Conservation (phyloP, 2,888 invertebrate genomes). For the Anoplius nigerrimus region DNA sequence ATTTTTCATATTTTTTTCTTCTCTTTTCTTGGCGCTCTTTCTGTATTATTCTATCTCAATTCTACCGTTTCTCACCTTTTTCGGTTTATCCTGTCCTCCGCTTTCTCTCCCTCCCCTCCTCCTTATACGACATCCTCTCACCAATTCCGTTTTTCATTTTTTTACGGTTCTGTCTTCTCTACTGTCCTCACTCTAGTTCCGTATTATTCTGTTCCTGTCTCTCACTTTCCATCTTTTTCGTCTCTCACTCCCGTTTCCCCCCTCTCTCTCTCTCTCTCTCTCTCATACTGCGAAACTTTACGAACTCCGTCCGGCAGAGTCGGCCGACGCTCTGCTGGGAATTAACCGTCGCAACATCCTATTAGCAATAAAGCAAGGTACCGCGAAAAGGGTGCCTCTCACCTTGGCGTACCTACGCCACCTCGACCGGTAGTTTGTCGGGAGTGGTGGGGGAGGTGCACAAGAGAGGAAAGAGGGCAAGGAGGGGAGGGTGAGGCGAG, state of each 20-base stretch:
- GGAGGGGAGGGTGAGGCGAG: not conserved
- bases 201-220: not conserved
- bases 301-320: conserved; percentile 50
- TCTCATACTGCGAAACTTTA: conserved; percentile 53
- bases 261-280: not conserved
- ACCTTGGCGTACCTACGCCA: not conserved
- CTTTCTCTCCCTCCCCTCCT: not conserved
- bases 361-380: conserved; percentile 68
- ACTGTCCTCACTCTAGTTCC: conserved; percentile 16
- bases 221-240: not conserved
- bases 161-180: too few species aligned
- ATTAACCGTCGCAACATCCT: conserved; percentile 66
- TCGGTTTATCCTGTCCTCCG: too few species aligned
- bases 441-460: not conserved
- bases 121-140: too few species aligned
- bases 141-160: too few species aligned
- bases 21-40: too few species aligned
- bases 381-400: conserved; percentile 26
- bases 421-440: too few species aligned
- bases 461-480: not conserved
- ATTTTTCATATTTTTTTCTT: too few species aligned
- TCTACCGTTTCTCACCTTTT: too few species aligned
- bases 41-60: too few species aligned
- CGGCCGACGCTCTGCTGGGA: conserved; percentile 45
- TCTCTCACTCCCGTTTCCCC: not conserved